A percentile compares a stretch with the other conserved stretches of the same genome.
phyloP scores from a whole-genome alignment of 2,797 vertebrate species.

The Pempheris klunzingeri region DNA sequence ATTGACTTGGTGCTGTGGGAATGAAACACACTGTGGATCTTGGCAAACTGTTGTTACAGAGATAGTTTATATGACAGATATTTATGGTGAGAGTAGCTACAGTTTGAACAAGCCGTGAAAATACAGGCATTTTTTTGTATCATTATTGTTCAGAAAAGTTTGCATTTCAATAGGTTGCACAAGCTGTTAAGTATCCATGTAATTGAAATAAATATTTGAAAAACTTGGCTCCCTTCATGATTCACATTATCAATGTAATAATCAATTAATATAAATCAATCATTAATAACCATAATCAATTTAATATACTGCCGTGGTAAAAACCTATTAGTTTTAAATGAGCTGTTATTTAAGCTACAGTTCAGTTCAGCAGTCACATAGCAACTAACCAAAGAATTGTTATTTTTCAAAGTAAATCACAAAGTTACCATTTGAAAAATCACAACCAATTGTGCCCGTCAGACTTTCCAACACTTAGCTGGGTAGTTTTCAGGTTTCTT shows the following conservation, averaged over 20 bases:
- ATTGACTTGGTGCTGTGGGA: conserved; percentile 16
- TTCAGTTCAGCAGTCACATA: background rate
- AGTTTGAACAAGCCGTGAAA: conserved; percentile 9
- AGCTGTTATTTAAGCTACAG: background rate
- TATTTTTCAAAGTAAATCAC: conserved; percentile 15
- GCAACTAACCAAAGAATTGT: conserved; percentile 13
- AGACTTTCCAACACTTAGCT: background rate
- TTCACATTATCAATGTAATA: no score
- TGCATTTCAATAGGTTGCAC: conserved; percentile 31
- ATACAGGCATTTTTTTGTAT: conserved; percentile 34
- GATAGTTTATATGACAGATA: background rate
- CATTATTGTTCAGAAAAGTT: conserved; percentile 29
- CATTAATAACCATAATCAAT: no score
- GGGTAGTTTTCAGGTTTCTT: background rate
- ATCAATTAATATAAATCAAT: no score
- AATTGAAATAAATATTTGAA: conserved; percentile 39
- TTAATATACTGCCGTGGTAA: background rate
- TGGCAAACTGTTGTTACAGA: conserved; percentile 25
- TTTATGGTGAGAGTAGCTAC: background rate
- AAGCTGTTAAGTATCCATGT: conserved; percentile 28
- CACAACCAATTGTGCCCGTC: background rate
- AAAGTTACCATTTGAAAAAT: background rate
- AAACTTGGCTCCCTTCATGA: background rate
- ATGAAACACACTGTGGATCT: conserved; percentile 1
- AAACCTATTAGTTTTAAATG: background rate